Evolutionary conservation across 2,888 invertebrate genomes (phyloP).

Genomic region (Lissonota sp.): DNA sequence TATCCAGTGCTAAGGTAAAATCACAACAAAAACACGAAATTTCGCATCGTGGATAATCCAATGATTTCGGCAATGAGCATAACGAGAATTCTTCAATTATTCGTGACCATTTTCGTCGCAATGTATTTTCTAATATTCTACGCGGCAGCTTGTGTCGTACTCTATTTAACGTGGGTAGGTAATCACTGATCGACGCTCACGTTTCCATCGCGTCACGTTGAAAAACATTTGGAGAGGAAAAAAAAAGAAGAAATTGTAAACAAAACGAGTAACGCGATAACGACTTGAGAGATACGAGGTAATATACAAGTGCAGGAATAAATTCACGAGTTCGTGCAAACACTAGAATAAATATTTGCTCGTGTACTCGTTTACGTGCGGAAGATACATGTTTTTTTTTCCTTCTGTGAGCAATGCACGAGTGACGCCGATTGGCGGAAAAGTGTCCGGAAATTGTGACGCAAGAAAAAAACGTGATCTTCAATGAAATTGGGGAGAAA

Average conservation of each 20-base stretch:
- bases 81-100: slow-evolving; percentile 75
- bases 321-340: neutral
- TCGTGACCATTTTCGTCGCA: slow-evolving; percentile 76
- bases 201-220: neutral
- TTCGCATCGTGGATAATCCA: neutral
- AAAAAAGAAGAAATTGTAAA: slow-evolving; percentile 7
- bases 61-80: slow-evolving; percentile 67
- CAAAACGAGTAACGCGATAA: slow-evolving; percentile 22
- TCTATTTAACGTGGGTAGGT: slow-evolving; percentile 77
- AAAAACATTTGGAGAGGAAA: neutral
- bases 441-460: neutral
- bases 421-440: neutral
- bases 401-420: neutral
- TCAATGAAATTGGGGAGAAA: neutral
- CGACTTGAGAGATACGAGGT: slow-evolving; percentile 3
- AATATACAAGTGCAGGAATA: neutral
- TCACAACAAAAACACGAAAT: slow-evolving; percentile 4
- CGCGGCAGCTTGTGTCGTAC: slow-evolving; percentile 70
- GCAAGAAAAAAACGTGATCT: neutral
- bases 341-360: too few relatives aligned
- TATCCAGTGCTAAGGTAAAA: too few relatives aligned
- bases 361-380: too few relatives aligned
- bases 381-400: too few relatives aligned
- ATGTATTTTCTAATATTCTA: slow-evolving; percentile 81
- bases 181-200: slow-evolving; percentile 64